Conservation (phyloP, 2,797 vertebrate genomes). For the Chiloscyllium punctatum region DNA sequence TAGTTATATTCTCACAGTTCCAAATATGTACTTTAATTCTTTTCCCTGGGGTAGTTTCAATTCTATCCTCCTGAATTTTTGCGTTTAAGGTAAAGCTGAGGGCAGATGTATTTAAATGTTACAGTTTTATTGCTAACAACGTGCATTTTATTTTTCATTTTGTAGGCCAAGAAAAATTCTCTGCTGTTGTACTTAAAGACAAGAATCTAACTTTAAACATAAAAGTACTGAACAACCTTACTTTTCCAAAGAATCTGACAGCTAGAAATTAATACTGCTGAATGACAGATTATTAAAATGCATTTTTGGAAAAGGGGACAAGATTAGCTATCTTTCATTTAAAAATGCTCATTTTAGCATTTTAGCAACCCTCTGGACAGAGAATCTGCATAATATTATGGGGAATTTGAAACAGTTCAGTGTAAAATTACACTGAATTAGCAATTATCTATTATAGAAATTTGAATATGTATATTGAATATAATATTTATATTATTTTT, state of each 20-base stretch:
- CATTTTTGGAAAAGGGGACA: neutral
- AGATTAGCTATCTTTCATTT: neutral
- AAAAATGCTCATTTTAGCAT: neutral
- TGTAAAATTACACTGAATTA: neutral
- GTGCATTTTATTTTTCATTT: neutral
- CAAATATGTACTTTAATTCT: neutral
- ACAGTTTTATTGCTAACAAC: neutral
- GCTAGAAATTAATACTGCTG: neutral
- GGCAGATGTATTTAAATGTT: neutral
- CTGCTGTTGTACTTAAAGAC: neutral
- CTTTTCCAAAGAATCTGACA: neutral
- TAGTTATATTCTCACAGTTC: too few relatives aligned
- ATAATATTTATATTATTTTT: neutral
- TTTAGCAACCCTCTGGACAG: neutral
- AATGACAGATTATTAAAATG: neutral
- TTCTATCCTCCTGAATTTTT: neutral
- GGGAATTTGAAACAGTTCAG: neutral
- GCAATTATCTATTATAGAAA: slow-evolving; percentile 41
- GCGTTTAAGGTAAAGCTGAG: neutral
- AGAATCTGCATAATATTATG: neutral
- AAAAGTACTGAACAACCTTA: neutral
- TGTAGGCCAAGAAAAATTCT: neutral
- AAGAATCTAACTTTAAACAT: neutral
- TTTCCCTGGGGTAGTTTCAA: neutral
- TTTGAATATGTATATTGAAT: slow-evolving; percentile 44